A percentile compares a stretch with the other conserved stretches of the same genome.
phyloP scores from a whole-genome alignment of 2,888 invertebrate species.

The Phorcus lineatus region DNA sequence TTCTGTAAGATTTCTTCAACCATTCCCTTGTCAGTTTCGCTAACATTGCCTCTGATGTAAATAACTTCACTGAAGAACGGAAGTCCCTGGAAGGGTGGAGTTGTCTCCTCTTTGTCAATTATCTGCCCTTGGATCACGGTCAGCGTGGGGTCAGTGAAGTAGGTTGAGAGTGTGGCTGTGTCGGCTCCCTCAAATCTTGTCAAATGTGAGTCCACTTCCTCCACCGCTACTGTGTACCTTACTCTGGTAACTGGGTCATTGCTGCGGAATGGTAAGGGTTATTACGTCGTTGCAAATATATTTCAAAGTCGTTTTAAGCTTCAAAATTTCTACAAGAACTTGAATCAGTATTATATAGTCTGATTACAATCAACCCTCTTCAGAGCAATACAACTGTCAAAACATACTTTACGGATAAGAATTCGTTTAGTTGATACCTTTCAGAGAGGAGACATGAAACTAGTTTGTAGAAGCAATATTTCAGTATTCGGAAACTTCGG shows the following conservation, averaged over 20 bases:
- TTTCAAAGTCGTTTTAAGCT: not conserved
- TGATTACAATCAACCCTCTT: too few relatives aligned
- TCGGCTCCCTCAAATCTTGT: slow-evolving; percentile 3
- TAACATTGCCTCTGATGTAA: not conserved
- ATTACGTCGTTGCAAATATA: not conserved
- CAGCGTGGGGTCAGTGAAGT: not conserved
- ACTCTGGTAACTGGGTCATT: slow-evolving; percentile 22
- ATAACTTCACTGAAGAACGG: not conserved
- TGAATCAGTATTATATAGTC: too few relatives aligned
- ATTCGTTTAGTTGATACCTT: too few relatives aligned
- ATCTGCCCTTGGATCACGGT: not conserved
- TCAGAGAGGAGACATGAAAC: too few relatives aligned
- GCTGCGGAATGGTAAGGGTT: not conserved
- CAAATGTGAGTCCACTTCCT: slow-evolving; percentile 32
- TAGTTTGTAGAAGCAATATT: too few relatives aligned
- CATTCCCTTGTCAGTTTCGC: not conserved
- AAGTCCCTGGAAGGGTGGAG: not conserved
- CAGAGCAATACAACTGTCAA: too few relatives aligned
- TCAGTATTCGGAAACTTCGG: too few relatives aligned
- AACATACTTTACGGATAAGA: too few relatives aligned
- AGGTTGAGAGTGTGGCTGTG: not conserved
- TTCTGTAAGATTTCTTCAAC: too few relatives aligned
- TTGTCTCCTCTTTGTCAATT: not conserved
- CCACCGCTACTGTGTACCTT: slow-evolving; percentile 31
- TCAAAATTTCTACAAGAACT: not conserved